These are phyloP conservation scores for Oryzaephilus surinamensis DNA, from an alignment of 1,140 invertebrate species.

Conservation along the genomic window DNA sequence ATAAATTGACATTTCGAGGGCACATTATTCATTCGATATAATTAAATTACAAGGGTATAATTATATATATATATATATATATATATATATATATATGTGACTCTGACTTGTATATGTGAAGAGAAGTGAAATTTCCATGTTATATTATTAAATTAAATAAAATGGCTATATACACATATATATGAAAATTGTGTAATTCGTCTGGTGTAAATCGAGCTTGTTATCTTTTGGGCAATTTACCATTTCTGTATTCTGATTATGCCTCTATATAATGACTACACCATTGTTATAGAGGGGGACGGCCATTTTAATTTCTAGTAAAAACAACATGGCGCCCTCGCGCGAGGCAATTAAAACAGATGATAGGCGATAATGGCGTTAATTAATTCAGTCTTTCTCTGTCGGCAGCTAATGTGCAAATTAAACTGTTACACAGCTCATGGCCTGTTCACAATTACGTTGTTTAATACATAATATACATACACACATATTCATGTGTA, in stretches of 20 bases:
- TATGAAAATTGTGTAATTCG: too few relatives aligned
- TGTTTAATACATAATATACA: background rate
- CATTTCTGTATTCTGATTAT: constrained; percentile 36
- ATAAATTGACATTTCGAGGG: too few relatives aligned
- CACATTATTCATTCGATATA: too few relatives aligned
- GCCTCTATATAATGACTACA: constrained; percentile 33
- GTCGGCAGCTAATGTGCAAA: constrained; percentile 37
- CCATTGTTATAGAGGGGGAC: constrained; percentile 32
- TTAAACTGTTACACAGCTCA: constrained; percentile 37
- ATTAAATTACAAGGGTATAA: too few relatives aligned
- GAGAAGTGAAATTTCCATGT: too few relatives aligned
- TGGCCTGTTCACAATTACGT: constrained; percentile 31
- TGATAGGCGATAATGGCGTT: constrained; percentile 40
- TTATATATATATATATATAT: too few relatives aligned
- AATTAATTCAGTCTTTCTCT: constrained; percentile 39
- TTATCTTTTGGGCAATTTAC: constrained; percentile 37
- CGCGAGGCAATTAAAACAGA: constrained; percentile 39
- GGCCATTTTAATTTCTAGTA: constrained; percentile 38
- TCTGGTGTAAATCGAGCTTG: constrained; percentile 25
- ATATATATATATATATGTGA: too few relatives aligned
- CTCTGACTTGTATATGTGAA: too few relatives aligned
- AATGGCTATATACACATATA: too few relatives aligned
- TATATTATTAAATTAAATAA: too few relatives aligned
- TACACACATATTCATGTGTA: too few relatives aligned
- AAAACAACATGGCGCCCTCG: constrained; percentile 37